Evolutionary conservation across 1,140 invertebrate species (phyloP), one percentile per base, ranked within the genome.

Genomic region (Drosophila pandora): DNA sequence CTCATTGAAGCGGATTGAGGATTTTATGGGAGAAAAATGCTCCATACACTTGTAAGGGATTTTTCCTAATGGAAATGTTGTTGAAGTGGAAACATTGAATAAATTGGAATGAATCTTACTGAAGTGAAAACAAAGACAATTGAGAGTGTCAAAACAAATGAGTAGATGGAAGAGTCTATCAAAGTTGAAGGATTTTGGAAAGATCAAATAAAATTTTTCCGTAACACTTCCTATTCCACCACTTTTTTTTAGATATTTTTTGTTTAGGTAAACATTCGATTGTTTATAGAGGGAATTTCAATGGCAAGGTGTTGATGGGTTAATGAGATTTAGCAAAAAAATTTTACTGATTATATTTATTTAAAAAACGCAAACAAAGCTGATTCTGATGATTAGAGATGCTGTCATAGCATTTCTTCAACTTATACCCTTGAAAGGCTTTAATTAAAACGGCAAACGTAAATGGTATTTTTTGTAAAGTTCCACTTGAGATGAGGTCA

Each of bases 401-500:
- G 34, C 34, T 13, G 39, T 41, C 39, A 43, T 43, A 6, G 41
- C 41, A 7, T 21, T 43, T 17, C 41, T 43, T n/a, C 10, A 37
- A 37, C 34, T 12, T 37, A 2, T 37, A 37, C 34, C 34, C 34
- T 47, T 47, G 9, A 22, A 22, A 47, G 21, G 21, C 17, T 47
- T 23, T 47, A 47, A 43, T 41, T 13, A 69, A 50, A 9, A 12
- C 32, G 21, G 39, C 23, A 8, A 23, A 57, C 63, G 39, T 34
- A 4, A 10, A 7, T 7, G 13, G 10, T 41, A 21, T 3, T 10
- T 54, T 72, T 17, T 56, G 39, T 73, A 63, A 52, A 50, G 43
- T 56, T 45, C 55, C 41, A 37, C 59, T 57, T 52, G 6, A 30
- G 52, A 74, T 74, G 71, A 74, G 59, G 55, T 74, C 70, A 74